phyloP scores from a whole-genome alignment of 1,140 invertebrate genomes.

The Sinella curviseta region DNA sequence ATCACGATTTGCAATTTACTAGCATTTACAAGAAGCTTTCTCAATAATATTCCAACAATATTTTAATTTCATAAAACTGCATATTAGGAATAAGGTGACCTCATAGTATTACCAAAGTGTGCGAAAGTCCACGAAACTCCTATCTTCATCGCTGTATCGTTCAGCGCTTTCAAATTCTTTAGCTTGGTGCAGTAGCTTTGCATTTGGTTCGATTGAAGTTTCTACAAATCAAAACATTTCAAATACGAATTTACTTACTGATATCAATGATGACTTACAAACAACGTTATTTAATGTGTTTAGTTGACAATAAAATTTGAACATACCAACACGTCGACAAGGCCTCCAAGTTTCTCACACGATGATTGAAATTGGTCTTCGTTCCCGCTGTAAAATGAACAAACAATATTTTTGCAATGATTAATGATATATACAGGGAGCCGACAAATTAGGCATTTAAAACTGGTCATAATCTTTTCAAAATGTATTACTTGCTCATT shows the following conservation, averaged over 20 bases:
- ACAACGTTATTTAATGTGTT: no score
- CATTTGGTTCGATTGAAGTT: background rate
- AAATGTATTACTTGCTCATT: conserved; percentile 8
- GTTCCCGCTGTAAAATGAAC: background rate
- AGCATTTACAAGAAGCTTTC: no score
- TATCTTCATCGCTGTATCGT: background rate
- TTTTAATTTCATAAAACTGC: no score
- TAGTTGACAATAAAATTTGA: background rate
- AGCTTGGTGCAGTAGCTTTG: background rate
- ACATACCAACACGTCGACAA: conserved; percentile 9
- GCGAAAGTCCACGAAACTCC: background rate
- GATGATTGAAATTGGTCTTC: conserved; percentile 12
- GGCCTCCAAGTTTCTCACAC: conserved; percentile 28
- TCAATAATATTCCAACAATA: no score
- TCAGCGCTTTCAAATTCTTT: background rate
- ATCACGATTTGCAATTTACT: no score
- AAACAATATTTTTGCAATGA: background rate
- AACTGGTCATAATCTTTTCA: background rate
- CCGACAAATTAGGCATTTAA: background rate
- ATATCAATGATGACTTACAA: no score
- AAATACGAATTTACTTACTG: background rate
- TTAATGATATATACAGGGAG: no score
- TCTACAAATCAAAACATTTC: background rate
- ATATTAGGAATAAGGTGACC: background rate
- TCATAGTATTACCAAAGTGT: conserved; percentile 17